Evolutionary conservation across 2,113 vertebrate genomes (phyloP), one percentile per base, ranked within the genome.

Genomic region (Balaeniceps rex): DNA sequence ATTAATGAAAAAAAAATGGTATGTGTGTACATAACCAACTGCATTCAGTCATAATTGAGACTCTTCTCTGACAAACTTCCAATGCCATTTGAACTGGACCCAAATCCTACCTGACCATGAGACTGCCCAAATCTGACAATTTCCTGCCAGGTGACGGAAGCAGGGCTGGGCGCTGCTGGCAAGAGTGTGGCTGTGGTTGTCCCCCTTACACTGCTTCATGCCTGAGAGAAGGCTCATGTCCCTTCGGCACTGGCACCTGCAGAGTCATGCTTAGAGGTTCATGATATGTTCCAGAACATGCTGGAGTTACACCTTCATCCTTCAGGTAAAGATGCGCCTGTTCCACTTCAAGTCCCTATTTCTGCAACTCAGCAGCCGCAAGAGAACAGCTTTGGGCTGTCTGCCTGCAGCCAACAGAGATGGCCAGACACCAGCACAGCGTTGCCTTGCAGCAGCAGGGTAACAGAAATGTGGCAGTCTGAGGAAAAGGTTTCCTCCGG

Each of bases 161-260:
- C 3, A 0, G 9, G 34, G 12, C 72, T 1, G 5, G 51, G 11
- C 3, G 2, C 40, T 65, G 51, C 40, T 80, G 17, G 19, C 38
- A 44, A 1, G 1, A 19, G 24, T 14, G 17, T 57, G 42, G 42
- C 28, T 60, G n/a, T 55, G 51, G 26, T 77, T 77, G 40, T 54
- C 19, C 19, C 7, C 6, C 25, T 71, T 40, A n/a, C 2, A 5
- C 26, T 8, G 3, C 34, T 71, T 82, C 21, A 16, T 70, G 18
- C 64, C 49, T 64, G 34, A 1, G 1, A 33, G 23, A 76, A 71
- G 13, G 9, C 57, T 40, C 7, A 0, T 31, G 33, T 51, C 23
- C 4, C 55, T 51, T 90, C 2, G 0, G 29, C 63, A 12, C 42
- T 52, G 34, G 22, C 34, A 40, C 28, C 33, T 76, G 21, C 75